Percentiles rank a stretch among this genome's conserved stretches.
Evolutionary conservation across 2,113 vertebrate genomes (phyloP).

Genomic region (Cyanistes caeruleus): DNA sequence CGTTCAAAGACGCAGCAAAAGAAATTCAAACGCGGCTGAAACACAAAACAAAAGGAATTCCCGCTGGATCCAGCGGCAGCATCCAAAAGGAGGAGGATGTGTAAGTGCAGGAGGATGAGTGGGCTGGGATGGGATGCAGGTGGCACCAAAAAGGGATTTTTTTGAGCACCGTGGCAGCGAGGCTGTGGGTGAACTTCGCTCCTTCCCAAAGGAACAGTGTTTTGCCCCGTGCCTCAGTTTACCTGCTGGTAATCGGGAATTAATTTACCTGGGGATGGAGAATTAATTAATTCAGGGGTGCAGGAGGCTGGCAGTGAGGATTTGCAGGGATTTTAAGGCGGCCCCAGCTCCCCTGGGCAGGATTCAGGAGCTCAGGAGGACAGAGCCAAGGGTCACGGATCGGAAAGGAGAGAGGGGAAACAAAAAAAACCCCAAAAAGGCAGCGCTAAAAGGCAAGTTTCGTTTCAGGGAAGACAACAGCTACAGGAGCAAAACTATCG

Average conservation of each 20-base stretch:
- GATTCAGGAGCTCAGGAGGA: neutral
- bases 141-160: neutral
- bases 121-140: neutral
- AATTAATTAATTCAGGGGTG: too few species aligned
- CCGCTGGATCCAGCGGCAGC: rapidly evolving
- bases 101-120: neutral
- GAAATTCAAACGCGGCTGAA: neutral
- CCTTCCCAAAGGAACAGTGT: neutral
- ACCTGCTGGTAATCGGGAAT: neutral
- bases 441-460: constrained; percentile 1
- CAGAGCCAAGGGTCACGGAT: rapidly evolving
- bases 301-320: neutral
- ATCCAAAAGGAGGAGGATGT: neutral
- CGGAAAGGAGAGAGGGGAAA: neutral
- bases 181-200: rapidly evolving
- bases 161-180: neutral
- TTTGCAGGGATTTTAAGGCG: neutral
- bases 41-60: neutral
- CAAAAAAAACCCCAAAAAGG: neutral
- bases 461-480: constrained; percentile 25
- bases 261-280: too few species aligned
- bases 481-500: constrained; percentile 15
- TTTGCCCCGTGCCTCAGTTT: neutral
- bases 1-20: neutral
- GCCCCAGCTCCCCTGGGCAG: neutral